A percentile compares a stretch with the other conserved stretches of the same genome.
phyloP scores from a whole-genome alignment of 2,113 vertebrate genomes.

The Galemys pyrenaicus region DNA sequence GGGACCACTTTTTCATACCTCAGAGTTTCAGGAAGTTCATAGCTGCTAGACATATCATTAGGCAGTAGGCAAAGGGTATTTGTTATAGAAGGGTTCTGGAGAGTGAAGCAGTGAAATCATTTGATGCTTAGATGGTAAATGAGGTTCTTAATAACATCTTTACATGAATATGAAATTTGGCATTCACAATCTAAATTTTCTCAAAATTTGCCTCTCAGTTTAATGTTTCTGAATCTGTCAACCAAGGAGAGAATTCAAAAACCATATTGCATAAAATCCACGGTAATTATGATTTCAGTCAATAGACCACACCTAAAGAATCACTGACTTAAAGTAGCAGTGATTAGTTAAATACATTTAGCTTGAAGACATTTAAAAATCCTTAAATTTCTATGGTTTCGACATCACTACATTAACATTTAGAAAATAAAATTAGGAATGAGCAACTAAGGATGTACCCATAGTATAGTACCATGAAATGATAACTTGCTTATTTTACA shows the following conservation, averaged over 20 bases:
- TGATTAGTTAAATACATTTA: background rate
- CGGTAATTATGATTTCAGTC: background rate
- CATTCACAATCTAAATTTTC: background rate
- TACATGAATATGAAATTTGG: background rate
- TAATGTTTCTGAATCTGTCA: slow-evolving; percentile 1
- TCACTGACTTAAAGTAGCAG: background rate
- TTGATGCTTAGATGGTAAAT: background rate
- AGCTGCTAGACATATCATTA: background rate
- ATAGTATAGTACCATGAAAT: background rate
- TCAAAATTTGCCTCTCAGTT: background rate
- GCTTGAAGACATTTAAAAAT: slow-evolving; percentile 13
- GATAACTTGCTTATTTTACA: background rate
- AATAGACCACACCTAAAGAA: background rate
- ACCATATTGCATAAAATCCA: background rate
- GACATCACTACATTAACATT: background rate
- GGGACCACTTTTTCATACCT: background rate
- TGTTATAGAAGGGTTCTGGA: background rate
- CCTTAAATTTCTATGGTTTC: background rate
- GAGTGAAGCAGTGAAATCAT: background rate
- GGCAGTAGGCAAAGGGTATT: background rate
- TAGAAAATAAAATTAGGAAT: background rate
- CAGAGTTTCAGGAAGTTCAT: background rate
- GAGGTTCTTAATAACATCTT: background rate
- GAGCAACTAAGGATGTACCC: background rate
- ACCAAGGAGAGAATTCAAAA: background rate